Percentiles rank a stretch among this genome's conserved stretches.
Conservation (phyloP, 2,113 vertebrate species). For the Cygnus atratus region DNA sequence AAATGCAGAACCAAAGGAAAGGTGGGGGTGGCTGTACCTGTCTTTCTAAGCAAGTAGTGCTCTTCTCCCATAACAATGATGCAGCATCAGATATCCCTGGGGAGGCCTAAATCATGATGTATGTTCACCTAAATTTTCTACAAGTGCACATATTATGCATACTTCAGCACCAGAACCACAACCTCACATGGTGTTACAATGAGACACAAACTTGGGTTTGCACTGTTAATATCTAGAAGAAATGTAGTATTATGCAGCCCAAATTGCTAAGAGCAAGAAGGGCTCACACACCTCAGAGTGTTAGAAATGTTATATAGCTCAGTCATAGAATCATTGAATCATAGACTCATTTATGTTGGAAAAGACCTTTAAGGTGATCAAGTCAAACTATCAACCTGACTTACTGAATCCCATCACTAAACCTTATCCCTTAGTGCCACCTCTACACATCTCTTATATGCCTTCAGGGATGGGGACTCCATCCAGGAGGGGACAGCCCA, state of each 20-base stretch:
- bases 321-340: background rate
- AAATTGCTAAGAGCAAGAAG: background rate
- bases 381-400: background rate
- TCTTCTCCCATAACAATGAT: background rate
- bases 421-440: background rate
- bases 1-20: background rate
- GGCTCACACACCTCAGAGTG: background rate
- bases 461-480: background rate
- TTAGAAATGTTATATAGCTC: background rate
- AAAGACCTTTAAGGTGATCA: background rate
- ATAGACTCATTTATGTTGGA: background rate
- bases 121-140: background rate
- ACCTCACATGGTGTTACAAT: constrained; percentile 13
- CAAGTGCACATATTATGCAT: background rate
- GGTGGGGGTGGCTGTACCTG: fast-evolving
- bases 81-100: background rate
- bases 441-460: background rate
- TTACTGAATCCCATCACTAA: background rate
- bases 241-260: background rate
- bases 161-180: constrained; percentile 15
- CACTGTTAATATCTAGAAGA: background rate
- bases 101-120: background rate
- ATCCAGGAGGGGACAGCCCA: too few relatives aligned
- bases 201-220: background rate
- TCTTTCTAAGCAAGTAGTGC: background rate